These are phyloP conservation scores for Irena cyanogastra DNA, from an alignment of 2,113 vertebrate species.

Conservation along the genomic window DNA sequence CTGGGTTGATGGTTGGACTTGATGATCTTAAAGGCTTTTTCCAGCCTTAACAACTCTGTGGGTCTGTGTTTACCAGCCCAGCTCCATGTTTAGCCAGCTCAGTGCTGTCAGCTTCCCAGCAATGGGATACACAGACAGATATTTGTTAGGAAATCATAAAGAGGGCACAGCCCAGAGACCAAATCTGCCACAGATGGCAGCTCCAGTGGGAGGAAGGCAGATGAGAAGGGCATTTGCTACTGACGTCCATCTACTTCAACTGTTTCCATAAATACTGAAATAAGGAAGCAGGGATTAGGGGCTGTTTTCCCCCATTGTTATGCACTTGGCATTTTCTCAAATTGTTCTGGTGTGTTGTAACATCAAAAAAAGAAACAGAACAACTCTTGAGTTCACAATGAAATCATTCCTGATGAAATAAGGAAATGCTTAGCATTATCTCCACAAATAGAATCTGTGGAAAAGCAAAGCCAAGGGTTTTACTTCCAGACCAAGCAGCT, in stretches of 20 bases:
- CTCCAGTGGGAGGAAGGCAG: neutral
- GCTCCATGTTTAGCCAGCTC: neutral
- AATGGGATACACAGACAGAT: neutral
- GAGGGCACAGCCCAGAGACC: neutral
- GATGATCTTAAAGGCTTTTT: neutral
- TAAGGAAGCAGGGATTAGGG: neutral
- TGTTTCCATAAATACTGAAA: conserved; percentile 21
- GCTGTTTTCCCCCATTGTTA: conserved; percentile 1
- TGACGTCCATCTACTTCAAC: neutral
- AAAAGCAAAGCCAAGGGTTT: neutral
- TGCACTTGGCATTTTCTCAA: neutral
- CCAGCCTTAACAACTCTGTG: neutral
- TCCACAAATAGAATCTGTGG: neutral
- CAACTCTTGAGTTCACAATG: neutral
- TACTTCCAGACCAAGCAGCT: neutral
- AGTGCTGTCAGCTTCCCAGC: neutral
- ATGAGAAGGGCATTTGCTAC: neutral
- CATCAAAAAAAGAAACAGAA: neutral
- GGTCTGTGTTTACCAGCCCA: neutral
- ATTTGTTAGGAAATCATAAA: neutral
- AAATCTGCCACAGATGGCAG: neutral
- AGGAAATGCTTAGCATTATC: neutral
- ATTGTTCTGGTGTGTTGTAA: neutral
- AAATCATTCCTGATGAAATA: neutral
- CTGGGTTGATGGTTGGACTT: neutral